These are phyloP conservation scores for Apostichopus leukothele DNA, from an alignment of 53 echinoderm and acorn worm genomes.

Conservation along the genomic window DNA sequence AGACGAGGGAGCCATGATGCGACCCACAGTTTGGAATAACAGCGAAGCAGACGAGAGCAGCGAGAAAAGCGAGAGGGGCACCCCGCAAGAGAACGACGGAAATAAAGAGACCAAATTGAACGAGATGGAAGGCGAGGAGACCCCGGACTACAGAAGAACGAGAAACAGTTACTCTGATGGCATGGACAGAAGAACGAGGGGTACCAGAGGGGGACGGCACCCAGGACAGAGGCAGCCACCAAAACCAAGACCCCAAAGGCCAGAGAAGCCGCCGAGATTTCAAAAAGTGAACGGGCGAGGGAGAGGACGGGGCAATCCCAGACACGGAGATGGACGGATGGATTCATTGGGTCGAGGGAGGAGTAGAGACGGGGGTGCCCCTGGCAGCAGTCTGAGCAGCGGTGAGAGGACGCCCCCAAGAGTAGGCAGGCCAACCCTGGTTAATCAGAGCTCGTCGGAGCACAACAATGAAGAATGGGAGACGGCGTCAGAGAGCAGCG, in stretches of 20 bases:
- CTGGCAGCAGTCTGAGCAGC: slow-evolving; percentile 61
- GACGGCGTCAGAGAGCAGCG: slow-evolving; percentile 98
- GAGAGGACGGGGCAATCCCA: slow-evolving; percentile 52
- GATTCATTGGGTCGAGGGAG: slow-evolving; percentile 35
- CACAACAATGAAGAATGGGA: slow-evolving; percentile 99
- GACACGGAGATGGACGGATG: slow-evolving; percentile 50
- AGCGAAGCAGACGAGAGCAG: slow-evolving; percentile 37
- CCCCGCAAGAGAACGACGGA: background rate
- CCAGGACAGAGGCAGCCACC: slow-evolving; percentile 15
- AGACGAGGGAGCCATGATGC: slow-evolving; percentile 41
- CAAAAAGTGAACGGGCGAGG: slow-evolving; percentile 74
- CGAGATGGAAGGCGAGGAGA: slow-evolving; percentile 39
- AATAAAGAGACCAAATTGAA: slow-evolving; percentile 19
- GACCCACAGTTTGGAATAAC: slow-evolving; percentile 36
- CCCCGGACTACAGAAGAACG: slow-evolving; percentile 18
- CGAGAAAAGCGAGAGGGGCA: slow-evolving; percentile 28
- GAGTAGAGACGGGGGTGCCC: slow-evolving; percentile 38
- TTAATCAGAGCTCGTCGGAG: slow-evolving; percentile 89
- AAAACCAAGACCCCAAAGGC: slow-evolving; percentile 50
- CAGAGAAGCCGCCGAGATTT: slow-evolving; percentile 89
- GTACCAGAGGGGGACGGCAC: slow-evolving; percentile 36
- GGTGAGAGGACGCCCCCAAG: slow-evolving; percentile 57
- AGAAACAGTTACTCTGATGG: slow-evolving; percentile 34
- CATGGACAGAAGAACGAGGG: slow-evolving; percentile 33
- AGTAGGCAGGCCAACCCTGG: slow-evolving; percentile 59